phyloP scores from a whole-genome alignment of 2,113 vertebrate genomes.

The Bettongia penicillata region DNA sequence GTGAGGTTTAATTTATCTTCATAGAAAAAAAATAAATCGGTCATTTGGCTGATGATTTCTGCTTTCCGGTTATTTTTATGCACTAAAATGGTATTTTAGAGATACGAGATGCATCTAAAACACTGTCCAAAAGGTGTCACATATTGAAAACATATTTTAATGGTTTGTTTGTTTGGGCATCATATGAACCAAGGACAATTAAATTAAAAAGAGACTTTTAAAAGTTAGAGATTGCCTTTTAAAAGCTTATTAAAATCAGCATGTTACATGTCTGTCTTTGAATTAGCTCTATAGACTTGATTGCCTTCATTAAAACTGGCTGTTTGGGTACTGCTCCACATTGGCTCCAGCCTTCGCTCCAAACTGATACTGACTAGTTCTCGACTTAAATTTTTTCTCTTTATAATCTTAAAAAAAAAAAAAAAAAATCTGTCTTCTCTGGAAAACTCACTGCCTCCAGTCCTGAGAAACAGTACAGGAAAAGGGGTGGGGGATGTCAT shows the following conservation, averaged over 20 bases:
- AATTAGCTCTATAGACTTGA: conserved; percentile 83
- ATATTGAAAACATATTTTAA: conserved; percentile 82
- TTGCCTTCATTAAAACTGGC: conserved; percentile 85
- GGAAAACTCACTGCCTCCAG: conserved; percentile 9
- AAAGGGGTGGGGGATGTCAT: conserved; percentile 36
- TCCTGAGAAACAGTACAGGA: neutral
- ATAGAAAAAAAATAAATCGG: conserved; percentile 52
- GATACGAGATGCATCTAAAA: conserved; percentile 75
- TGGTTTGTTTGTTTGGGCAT: conserved; percentile 81
- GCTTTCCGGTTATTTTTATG: conserved; percentile 57
- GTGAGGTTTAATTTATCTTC: conserved; percentile 34
- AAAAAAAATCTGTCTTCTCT: neutral
- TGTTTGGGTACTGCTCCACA: conserved; percentile 79
- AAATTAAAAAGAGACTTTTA: conserved; percentile 84
- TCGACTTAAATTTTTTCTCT: conserved; percentile 76
- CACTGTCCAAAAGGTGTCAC: conserved; percentile 73
- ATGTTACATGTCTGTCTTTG: conserved; percentile 82
- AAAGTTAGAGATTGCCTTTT: conserved; percentile 87
- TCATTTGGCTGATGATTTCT: conserved; percentile 42
- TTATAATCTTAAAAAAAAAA: conserved; percentile 12
- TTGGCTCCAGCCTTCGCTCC: conserved; percentile 57
- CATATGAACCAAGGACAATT: conserved; percentile 78
- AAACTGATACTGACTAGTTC: conserved; percentile 71
- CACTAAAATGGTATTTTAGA: conserved; percentile 71
- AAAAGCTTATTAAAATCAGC: conserved; percentile 87